These are phyloP conservation scores for Echiichthys vipera DNA, from an alignment of 2,797 vertebrate genomes.

Conservation along the genomic window DNA sequence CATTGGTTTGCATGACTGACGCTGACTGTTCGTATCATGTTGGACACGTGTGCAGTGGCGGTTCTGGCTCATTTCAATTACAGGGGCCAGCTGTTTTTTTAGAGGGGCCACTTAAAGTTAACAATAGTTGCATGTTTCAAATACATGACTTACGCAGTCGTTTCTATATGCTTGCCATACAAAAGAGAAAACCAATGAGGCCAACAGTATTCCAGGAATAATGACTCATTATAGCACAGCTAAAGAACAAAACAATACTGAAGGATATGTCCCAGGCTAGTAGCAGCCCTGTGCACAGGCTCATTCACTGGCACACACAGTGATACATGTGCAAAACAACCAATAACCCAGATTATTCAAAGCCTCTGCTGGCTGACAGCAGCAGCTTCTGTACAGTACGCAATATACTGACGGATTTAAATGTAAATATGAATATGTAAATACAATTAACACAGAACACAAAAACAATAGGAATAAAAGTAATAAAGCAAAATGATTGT, in stretches of 20 bases:
- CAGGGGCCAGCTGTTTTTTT: background rate
- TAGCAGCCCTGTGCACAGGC: no score
- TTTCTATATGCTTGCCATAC: background rate
- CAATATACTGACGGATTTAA: no score
- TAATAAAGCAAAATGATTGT: no score
- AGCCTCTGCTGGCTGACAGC: background rate
- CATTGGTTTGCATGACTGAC: background rate
- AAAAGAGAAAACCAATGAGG: background rate
- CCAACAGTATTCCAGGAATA: background rate
- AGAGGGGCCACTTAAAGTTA: background rate
- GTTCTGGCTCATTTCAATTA: background rate
- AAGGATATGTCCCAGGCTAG: background rate
- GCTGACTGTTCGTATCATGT: background rate
- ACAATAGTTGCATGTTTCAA: background rate
- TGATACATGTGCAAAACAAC: background rate
- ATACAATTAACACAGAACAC: no score
- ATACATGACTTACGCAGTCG: background rate
- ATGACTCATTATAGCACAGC: background rate
- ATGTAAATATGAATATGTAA: no score
- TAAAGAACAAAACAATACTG: background rate
- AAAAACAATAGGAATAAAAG: no score
- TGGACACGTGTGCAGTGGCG: background rate
- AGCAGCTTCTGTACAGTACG: background rate
- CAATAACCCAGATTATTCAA: background rate
- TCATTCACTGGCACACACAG: background rate